Percentiles rank a stretch among this genome's conserved stretches.
phyloP scores from a whole-genome alignment of 2,888 invertebrate genomes.

The Ceratothoa steindachneri region DNA sequence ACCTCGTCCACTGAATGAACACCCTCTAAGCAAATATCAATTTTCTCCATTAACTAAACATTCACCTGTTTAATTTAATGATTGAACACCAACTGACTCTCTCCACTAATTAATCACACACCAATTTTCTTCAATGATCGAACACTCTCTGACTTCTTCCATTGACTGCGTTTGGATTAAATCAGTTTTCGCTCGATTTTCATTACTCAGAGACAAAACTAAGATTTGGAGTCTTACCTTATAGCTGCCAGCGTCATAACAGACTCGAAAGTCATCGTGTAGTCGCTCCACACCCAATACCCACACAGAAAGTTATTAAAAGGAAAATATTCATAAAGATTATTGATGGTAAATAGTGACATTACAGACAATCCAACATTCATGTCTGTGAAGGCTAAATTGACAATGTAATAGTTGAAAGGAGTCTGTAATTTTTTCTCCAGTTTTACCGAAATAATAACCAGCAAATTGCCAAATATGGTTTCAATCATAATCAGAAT shows the following conservation, averaged over 20 bases:
- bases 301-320: conserved; percentile 52
- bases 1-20: too few relatives aligned
- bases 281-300: conserved; percentile 53
- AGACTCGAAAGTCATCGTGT: conserved; percentile 53
- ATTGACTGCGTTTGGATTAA: too few relatives aligned
- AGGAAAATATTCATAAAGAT: conserved; percentile 52
- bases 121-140: too few relatives aligned
- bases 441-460: conserved; percentile 51
- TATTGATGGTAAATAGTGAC: conserved; percentile 52
- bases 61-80: too few relatives aligned
- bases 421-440: conserved; percentile 52
- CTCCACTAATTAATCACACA: too few relatives aligned
- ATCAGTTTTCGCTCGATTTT: too few relatives aligned
- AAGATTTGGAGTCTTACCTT: conserved; percentile 32
- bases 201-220: too few relatives aligned
- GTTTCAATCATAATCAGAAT: conserved; percentile 46
- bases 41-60: too few relatives aligned
- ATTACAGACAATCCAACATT: conserved; percentile 52
- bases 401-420: conserved; percentile 51
- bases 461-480: conserved; percentile 51
- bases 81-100: too few relatives aligned
- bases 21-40: too few relatives aligned
- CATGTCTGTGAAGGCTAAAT: conserved; percentile 51
- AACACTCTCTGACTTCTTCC: too few relatives aligned
- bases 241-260: conserved; percentile 53